Conservation (phyloP, 2,113 vertebrate genomes). For the Neotoma lepida region DNA sequence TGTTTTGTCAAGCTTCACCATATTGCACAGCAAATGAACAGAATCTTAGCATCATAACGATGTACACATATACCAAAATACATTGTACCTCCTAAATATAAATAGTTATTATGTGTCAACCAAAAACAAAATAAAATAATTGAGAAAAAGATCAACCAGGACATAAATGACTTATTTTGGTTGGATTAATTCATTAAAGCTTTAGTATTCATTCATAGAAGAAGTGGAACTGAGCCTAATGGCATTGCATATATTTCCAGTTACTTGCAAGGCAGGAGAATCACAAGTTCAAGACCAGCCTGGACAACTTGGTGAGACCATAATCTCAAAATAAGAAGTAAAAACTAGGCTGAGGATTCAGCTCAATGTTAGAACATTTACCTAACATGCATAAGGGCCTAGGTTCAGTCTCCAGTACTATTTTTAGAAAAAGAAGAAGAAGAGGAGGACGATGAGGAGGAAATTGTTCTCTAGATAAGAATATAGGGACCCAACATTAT, state of each 20-base stretch:
- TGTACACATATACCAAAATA: not conserved
- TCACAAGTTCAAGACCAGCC: not conserved
- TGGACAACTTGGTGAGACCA: not conserved
- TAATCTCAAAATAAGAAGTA: not conserved
- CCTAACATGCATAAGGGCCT: not conserved
- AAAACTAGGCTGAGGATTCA: not conserved
- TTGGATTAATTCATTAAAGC: not conserved
- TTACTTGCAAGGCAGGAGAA: not conserved
- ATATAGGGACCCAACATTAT: too few relatives aligned
- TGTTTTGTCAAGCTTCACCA: not conserved
- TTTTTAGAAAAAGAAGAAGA: not conserved
- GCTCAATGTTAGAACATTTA: not conserved
- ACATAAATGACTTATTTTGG: not conserved
- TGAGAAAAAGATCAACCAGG: not conserved
- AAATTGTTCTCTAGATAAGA: not conserved
- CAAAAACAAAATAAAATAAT: not conserved
- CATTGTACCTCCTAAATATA: not conserved
- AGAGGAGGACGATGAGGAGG: not conserved
- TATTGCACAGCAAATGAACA: not conserved
- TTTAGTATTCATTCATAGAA: not conserved
- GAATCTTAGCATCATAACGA: not conserved
- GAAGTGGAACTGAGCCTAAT: not conserved
- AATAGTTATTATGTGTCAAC: not conserved
- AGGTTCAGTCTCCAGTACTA: not conserved
- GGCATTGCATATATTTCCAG: not conserved